Base-by-base conservation (phyloP, 2,888 invertebrate species). In the Nemoura dubitans region DNA sequence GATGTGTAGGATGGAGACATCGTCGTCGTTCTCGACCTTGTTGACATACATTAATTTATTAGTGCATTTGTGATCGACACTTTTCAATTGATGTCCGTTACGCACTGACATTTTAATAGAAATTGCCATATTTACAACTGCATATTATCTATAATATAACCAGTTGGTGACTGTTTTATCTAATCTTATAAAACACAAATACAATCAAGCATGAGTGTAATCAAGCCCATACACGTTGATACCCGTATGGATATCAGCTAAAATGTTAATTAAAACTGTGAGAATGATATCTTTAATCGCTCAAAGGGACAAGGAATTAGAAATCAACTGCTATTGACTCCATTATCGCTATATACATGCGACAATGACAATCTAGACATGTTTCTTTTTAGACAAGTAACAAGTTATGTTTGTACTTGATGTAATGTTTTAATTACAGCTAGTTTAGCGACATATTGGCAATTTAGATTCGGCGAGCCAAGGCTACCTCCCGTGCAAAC, bases 1-100 rank as follows among this genome's bases (percentile, higher is more conserved):
- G 89, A 95, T 93, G 90, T 93, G 93, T 88, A 95, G 92, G 89
- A 94, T 92, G 90, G 92, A 93, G 89, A 93, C 92, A 90, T 93
- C 93, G 89, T 90, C 91, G 88, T 92, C 91, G 89, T 91, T 91
- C 89, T 93, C 92, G 88, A 93, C 90, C 93, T 93, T 90, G 86
- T 16, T 59, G 43, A 59, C 26, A 21, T 59, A 1, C 59, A 59
- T 59, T 10, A n/a, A 10, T 29, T 81, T 1, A 21, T 59, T 3
- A 81, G 81, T 16, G 14, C 81, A 29, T 21, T 21, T 59, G 36
- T 36, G 2, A 10, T 21, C 14, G 21, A 59, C 59, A 16, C 14
- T 36, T 36, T 36, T 10, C 36, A 6, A 36, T 36, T 3, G 59
- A 21, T 16, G 16, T 59, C 21, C 59, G n/a, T n/a, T n/a, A n/a